phyloP scores from a whole-genome alignment of 2,113 vertebrate species.

The Eubucco bourcierii region DNA sequence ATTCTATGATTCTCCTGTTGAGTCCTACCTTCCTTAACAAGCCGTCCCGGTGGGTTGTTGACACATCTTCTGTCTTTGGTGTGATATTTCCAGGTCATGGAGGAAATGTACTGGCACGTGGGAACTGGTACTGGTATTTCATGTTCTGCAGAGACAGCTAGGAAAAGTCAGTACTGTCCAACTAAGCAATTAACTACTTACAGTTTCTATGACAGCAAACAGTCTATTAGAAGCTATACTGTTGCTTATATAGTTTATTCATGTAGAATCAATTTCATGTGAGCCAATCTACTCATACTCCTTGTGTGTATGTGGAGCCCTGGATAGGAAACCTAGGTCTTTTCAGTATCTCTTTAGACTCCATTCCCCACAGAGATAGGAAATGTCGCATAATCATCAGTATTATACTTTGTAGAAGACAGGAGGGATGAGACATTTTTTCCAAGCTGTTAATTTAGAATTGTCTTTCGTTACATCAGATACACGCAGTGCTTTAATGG shows the following conservation, averaged over 20 bases:
- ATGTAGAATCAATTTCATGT: background rate
- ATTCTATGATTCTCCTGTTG: too few species aligned
- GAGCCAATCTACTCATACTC: background rate
- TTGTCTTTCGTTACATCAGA: background rate
- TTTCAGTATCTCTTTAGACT: background rate
- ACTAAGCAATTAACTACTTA: background rate
- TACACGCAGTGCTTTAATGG: background rate
- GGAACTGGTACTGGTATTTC: background rate
- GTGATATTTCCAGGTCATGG: constrained; percentile 4
- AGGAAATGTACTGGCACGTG: background rate
- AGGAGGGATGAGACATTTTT: background rate
- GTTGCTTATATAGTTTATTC: background rate
- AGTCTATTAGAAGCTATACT: background rate
- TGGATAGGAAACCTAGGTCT: background rate
- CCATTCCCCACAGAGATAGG: background rate
- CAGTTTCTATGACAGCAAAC: background rate
- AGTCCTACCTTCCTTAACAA: background rate
- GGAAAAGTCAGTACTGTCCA: background rate
- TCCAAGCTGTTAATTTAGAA: constrained; percentile 13
- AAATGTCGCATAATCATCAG: background rate
- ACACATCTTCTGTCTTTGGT: background rate
- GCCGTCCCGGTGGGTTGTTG: background rate
- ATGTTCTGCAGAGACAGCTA: background rate
- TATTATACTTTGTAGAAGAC: background rate
- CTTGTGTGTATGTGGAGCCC: background rate